Percentiles rank a stretch among this genome's conserved stretches.
These are phyloP conservation scores for Pseudolaguvia tuberculata DNA, from an alignment of 2,113 vertebrate genomes.

Conservation along the genomic window DNA sequence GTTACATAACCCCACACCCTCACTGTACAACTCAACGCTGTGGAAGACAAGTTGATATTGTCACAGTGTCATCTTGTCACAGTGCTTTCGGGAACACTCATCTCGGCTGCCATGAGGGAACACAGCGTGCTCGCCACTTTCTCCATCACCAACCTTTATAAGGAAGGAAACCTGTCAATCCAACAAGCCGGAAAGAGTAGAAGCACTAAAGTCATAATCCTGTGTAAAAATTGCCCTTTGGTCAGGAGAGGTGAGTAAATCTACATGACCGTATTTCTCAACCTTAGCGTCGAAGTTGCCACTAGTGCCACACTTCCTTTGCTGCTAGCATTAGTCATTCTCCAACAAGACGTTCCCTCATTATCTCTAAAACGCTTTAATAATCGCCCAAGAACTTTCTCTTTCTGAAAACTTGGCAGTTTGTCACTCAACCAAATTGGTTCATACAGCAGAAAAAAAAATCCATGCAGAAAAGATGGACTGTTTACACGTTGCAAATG, in stretches of 20 bases:
- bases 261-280: background rate
- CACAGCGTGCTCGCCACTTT: constrained; percentile 74
- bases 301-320: background rate
- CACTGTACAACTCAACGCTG: background rate
- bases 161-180: constrained; percentile 77
- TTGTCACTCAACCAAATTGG: constrained; percentile 8
- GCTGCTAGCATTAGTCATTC: background rate
- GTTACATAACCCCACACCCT: background rate
- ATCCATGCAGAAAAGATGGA: background rate
- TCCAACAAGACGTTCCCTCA: background rate
- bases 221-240: constrained; percentile 80
- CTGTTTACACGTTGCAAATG: background rate
- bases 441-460: background rate
- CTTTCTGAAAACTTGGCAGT: background rate
- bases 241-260: constrained; percentile 71
- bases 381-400: background rate
- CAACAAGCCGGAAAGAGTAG: constrained; percentile 81
- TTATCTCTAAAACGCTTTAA: constrained; percentile 11
- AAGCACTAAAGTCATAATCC: constrained; percentile 72
- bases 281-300: background rate
- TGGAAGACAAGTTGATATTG: constrained; percentile 43
- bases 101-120: constrained; percentile 64
- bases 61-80: background rate
- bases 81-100: constrained; percentile 77
- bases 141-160: constrained; percentile 78